Evolutionary conservation across 2,797 vertebrate genomes (phyloP), one percentile per base, ranked within the genome.

Genomic region (Oceanodroma leucorhoa): DNA sequence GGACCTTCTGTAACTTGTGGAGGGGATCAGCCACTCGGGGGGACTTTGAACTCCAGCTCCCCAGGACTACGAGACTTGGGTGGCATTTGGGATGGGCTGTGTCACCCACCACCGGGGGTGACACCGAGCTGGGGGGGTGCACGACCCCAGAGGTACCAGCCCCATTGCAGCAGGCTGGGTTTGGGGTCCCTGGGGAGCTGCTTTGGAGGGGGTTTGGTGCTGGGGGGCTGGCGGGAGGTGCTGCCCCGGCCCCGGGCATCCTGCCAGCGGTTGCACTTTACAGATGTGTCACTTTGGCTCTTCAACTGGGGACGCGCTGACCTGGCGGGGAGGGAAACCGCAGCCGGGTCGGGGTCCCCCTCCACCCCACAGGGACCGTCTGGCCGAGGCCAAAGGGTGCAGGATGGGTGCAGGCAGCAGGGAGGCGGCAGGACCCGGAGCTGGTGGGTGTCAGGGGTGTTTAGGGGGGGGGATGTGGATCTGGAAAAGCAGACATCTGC

Each of bases 1-100:
- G 96, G 95, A 96, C 95, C 96, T 97, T 96, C 96, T 95, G 96
- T 94, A 96, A 95, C 95, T 96, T 94, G 91, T 95, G 93, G 93
- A 91, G 88, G 84, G 88, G 92, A 96, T 93, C 88, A 70, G 84
- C 67, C 23, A 5, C 77, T 70, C 11, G 6, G 62, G 76, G 87
- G 61, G 77, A 71, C 80, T 71, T 96, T 55, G 93, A 88, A 87
- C 93, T 84, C 89, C 70, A 27, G 30, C 71, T 92, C 43, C 43
- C 0, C 3, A 10, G 70, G 78, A 67, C 73, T 34, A 16, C 0
- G 2, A 0, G 5, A 19, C 66, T 20, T 27, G 1, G 1, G n/a
- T 4, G 90, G 62, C 79, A 20, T 71, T 85, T 12, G 64, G 67
- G 67, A 30, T 10, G 48, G 73, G 54, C 43, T 7, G 57, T 57